phyloP scores from a whole-genome alignment of 2,113 vertebrate species.

The Barnardius zonarius region DNA sequence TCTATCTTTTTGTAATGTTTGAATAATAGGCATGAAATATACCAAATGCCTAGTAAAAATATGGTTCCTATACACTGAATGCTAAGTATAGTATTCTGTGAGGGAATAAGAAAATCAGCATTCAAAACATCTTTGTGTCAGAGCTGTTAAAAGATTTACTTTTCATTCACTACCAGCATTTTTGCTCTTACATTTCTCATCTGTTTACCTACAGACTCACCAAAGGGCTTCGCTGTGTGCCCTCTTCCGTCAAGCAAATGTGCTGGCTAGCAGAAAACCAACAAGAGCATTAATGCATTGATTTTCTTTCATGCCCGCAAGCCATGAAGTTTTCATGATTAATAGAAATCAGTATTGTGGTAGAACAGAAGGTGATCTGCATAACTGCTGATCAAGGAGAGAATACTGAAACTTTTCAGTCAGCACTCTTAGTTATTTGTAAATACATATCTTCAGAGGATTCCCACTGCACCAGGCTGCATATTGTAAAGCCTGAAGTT shows the following conservation, averaged over 20 bases:
- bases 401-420: background rate
- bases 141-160: background rate
- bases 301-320: conserved; percentile 46
- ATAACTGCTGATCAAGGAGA: conserved; percentile 43
- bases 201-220: background rate
- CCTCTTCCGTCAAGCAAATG: background rate
- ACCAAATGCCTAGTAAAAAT: background rate
- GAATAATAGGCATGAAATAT: conserved; percentile 20
- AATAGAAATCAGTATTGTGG: conserved; percentile 60
- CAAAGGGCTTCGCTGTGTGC: background rate
- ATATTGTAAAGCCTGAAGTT: background rate
- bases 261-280: background rate
- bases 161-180: background rate
- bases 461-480: background rate
- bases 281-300: background rate
- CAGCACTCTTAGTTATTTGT: background rate
- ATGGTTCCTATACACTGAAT: background rate
- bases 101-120: background rate
- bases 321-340: conserved; percentile 42
- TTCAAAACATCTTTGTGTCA: background rate
- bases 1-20: conserved; percentile 38
- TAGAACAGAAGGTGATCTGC: conserved; percentile 42
- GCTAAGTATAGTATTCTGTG: background rate
- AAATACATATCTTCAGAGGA: background rate
- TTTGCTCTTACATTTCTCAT: conserved; percentile 1